Conservation (phyloP, 1,140 invertebrate species). For the Drosophila eugracilis region DNA sequence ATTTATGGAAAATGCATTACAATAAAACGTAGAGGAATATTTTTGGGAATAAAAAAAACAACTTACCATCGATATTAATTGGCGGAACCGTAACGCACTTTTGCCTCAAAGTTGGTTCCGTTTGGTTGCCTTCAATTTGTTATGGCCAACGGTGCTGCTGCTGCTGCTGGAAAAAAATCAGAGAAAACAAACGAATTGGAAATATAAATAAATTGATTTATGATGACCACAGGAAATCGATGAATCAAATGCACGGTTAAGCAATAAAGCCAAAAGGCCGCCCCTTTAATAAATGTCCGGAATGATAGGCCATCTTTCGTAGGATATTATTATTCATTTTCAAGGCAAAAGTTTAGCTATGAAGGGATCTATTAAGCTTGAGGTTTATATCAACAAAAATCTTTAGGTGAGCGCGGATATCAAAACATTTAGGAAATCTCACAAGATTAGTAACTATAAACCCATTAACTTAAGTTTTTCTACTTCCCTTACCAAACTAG, state of each 20-base stretch:
- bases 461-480: background rate
- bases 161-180: conserved; percentile 37
- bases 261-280: conserved; percentile 24
- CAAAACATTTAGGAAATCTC: background rate
- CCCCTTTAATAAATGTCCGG: conserved; percentile 36
- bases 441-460: no score
- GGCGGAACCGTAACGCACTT: conserved; percentile 26
- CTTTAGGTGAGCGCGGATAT: no score
- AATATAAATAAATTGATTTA: conserved; percentile 54
- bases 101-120: conserved; percentile 29
- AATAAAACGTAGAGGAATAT: conserved; percentile 25
- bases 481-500: no score
- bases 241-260: conserved; percentile 51
- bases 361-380: no score
- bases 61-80: conserved; percentile 55
- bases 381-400: no score
- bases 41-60: conserved; percentile 36
- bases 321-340: conserved; percentile 16
- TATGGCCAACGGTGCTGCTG: no score
- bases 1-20: conserved; percentile 28
- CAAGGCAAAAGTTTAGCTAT: conserved; percentile 10
- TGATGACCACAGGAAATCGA: conserved; percentile 25
- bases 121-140: conserved; percentile 30
- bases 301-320: background rate
- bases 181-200: conserved; percentile 20